These are phyloP conservation scores for Neodiprion lecontei DNA, from an alignment of 1,140 invertebrate species.

Conservation along the genomic window DNA sequence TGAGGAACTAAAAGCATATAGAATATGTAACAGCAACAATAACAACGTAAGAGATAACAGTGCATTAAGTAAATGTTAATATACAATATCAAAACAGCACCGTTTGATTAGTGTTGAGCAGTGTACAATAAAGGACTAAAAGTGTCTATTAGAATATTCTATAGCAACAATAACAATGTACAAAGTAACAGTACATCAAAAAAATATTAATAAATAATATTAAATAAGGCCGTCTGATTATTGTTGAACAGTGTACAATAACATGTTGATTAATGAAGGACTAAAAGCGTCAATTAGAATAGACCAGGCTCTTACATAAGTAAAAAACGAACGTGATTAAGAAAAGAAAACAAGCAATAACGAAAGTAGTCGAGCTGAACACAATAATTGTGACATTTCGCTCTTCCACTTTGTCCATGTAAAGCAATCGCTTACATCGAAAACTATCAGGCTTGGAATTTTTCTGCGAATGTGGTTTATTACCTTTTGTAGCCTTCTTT, in stretches of 20 bases:
- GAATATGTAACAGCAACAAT: conserved; percentile 27
- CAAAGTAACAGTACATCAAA: conserved; percentile 11
- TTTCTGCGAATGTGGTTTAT: conserved; percentile 44
- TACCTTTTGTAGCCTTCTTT: conserved; percentile 59
- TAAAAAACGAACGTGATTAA: conserved; percentile 49
- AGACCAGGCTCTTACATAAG: conserved; percentile 21
- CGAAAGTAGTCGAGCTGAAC: conserved; percentile 46
- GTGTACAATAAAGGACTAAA: conserved; percentile 19
- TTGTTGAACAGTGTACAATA: conserved; percentile 10
- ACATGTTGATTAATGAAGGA: neutral
- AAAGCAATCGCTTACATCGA: conserved; percentile 42
- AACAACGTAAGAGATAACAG: conserved; percentile 27
- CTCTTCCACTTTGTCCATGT: conserved; percentile 43
- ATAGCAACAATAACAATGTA: conserved; percentile 5
- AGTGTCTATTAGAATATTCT: conserved; percentile 14
- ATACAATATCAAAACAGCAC: conserved; percentile 11
- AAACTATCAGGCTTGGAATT: conserved; percentile 39
- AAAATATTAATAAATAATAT: conserved; percentile 19
- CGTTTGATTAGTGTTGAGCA: neutral
- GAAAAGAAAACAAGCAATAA: conserved; percentile 47
- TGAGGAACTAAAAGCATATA: conserved; percentile 16
- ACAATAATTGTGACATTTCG: conserved; percentile 45
- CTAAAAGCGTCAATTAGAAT: conserved; percentile 24
- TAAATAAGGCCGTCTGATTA: conserved; percentile 10
- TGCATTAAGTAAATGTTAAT: conserved; percentile 17